Evolutionary conservation across 2,888 invertebrate species (phyloP).

Genomic region (Pachycephus smyrnensis): DNA sequence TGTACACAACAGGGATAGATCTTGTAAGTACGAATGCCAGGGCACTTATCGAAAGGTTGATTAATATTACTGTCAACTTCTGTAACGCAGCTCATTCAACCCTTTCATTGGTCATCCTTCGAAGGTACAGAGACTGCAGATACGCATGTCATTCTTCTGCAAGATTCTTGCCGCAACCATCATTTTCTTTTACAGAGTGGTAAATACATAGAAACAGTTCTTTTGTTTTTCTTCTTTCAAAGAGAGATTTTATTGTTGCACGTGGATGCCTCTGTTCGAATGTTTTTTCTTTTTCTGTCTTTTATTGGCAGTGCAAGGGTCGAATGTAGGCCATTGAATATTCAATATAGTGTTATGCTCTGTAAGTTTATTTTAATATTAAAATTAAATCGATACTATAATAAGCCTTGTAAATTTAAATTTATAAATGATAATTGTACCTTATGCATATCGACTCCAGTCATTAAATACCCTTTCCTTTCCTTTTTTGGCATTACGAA

Average conservation of each 20-base stretch:
- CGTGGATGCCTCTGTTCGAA: neutral
- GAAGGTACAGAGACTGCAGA: neutral
- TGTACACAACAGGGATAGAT: slow-evolving; percentile 35
- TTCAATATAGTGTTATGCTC: slow-evolving; percentile 55
- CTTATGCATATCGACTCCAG: slow-evolving; percentile 41
- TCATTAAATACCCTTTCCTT: neutral
- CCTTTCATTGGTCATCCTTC: slow-evolving; percentile 4
- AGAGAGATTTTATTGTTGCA: neutral
- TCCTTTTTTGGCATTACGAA: neutral
- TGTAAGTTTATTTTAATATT: slow-evolving; percentile 65
- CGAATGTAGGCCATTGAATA: slow-evolving; percentile 46
- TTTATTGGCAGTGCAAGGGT: slow-evolving; percentile 39
- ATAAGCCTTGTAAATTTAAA: slow-evolving; percentile 65
- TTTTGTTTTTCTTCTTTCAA: neutral
- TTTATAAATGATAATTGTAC: slow-evolving; percentile 64
- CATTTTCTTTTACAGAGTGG: slow-evolving; percentile 13
- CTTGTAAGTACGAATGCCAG: slow-evolving; percentile 47
- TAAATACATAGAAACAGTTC: neutral
- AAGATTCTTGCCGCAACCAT: slow-evolving; percentile 24
- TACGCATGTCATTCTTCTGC: slow-evolving; percentile 3
- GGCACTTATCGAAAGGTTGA: slow-evolving; percentile 42
- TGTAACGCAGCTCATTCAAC: neutral
- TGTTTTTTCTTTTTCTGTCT: neutral
- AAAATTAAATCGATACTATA: slow-evolving; percentile 51
- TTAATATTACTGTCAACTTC: slow-evolving; percentile 27